Conservation (phyloP, 2,888 invertebrate species). For the Epistrophe eligans region DNA sequence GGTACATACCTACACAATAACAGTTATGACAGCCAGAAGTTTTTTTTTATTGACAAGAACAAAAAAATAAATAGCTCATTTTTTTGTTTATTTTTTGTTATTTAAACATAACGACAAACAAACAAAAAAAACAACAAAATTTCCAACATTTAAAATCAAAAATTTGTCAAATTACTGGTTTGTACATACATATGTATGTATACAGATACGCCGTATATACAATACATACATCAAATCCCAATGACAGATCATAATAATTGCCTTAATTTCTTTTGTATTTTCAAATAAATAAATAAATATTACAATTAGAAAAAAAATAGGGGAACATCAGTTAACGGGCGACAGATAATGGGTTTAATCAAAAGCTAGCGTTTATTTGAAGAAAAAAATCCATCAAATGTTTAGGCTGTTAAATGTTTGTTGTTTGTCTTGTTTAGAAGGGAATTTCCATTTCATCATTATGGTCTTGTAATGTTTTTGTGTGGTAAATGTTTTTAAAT, state of each 20-base stretch:
- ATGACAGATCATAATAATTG: slow-evolving; percentile 2
- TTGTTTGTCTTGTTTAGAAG: neutral
- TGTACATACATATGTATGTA: neutral
- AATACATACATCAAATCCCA: neutral
- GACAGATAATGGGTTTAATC: neutral
- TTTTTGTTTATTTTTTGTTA: neutral
- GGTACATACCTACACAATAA: neutral
- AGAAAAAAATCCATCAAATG: neutral
- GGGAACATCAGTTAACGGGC: neutral
- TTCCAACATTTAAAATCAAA: neutral
- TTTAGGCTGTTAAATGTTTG: neutral
- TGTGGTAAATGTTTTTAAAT: neutral
- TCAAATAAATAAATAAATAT: neutral
- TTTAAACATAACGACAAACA: neutral
- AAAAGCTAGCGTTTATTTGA: neutral
- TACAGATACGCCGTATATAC: neutral
- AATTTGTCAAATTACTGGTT: neutral
- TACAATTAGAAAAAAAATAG: neutral
- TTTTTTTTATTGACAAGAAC: neutral
- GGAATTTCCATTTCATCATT: neutral
- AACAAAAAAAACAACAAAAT: neutral
- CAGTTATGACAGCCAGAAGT: neutral
- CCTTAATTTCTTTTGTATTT: neutral
- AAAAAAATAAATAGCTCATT: neutral
- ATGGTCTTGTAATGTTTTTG: neutral